A percentile compares a stretch with the other conserved stretches of the same genome.
Evolutionary conservation across 2,888 invertebrate genomes (phyloP).

Genomic region (Leucania comma): DNA sequence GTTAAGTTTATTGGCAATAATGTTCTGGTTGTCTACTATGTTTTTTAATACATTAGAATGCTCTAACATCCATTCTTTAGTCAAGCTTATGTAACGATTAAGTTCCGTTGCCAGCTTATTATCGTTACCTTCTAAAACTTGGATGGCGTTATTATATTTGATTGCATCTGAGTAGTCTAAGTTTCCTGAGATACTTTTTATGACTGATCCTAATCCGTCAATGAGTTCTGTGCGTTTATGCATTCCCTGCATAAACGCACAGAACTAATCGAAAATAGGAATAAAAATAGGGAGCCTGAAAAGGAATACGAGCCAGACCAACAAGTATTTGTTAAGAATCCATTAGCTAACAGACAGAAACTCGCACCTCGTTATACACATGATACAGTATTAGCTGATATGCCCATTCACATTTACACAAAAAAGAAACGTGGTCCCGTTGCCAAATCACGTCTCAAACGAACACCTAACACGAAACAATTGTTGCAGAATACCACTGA

Average conservation of each 20-base stretch:
- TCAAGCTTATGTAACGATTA: slow-evolving; percentile 7
- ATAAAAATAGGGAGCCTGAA: slow-evolving; percentile 5
- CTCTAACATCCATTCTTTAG: slow-evolving; percentile 9
- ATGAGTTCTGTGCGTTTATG: slow-evolving; percentile 1
- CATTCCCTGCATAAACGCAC: neutral
- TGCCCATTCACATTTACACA: slow-evolving; percentile 58
- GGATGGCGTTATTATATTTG: slow-evolving; percentile 11
- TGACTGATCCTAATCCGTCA: slow-evolving; percentile 16
- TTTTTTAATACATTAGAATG: slow-evolving; percentile 7
- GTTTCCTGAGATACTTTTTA: neutral
- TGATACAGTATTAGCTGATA: slow-evolving; percentile 57
- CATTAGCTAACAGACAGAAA: slow-evolving; percentile 4
- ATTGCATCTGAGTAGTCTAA: slow-evolving; percentile 5
- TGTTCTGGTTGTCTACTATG: slow-evolving; percentile 8
- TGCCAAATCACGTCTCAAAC: slow-evolving; percentile 16
- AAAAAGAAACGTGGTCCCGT: slow-evolving; percentile 21
- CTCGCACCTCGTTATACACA: slow-evolving; percentile 35
- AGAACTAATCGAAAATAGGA: slow-evolving; percentile 9
- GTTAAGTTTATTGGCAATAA: slow-evolving; percentile 8
- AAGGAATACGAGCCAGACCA: slow-evolving; percentile 11
- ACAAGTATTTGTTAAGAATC: slow-evolving; percentile 8
- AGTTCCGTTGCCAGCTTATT: neutral
- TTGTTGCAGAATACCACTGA: slow-evolving; percentile 29
- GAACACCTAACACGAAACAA: slow-evolving; percentile 10
- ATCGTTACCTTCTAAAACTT: slow-evolving; percentile 1